Percentiles rank a stretch among this genome's conserved stretches.
Conservation (phyloP, 2,113 vertebrate species). For the Canis aureus region DNA sequence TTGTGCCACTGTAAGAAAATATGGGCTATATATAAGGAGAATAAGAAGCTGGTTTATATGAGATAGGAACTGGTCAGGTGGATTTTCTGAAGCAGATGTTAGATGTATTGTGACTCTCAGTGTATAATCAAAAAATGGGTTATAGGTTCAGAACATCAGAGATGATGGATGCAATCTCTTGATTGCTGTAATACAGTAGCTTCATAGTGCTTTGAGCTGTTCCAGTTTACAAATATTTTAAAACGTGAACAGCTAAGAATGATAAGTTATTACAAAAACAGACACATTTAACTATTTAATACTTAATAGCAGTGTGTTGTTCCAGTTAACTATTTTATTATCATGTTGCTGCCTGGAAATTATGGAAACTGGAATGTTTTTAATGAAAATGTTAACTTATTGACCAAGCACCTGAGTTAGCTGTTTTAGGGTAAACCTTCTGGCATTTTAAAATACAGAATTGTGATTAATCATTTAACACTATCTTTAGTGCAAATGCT, state of each 20-base stretch:
- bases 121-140: neutral
- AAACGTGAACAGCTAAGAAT: neutral
- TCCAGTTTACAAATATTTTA: conserved; percentile 50
- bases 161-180: neutral
- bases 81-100: neutral
- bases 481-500: conserved; percentile 31
- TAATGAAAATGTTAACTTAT: neutral
- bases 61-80: neutral
- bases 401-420: neutral
- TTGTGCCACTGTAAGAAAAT: neutral
- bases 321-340: conserved; percentile 34
- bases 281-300: neutral
- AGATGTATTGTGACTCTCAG: neutral
- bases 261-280: neutral
- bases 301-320: neutral
- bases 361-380: conserved; percentile 32
- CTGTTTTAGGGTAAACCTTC: conserved; percentile 1
- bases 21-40: neutral
- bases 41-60: neutral
- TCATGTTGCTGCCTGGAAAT: conserved; percentile 1
- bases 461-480: conserved; percentile 51
- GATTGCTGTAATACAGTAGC: neutral
- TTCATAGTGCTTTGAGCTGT: neutral
- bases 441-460: conserved; percentile 9
- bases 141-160: neutral